Base-by-base conservation (phyloP, 2,888 invertebrate species). In the Cryptus armator region DNA sequence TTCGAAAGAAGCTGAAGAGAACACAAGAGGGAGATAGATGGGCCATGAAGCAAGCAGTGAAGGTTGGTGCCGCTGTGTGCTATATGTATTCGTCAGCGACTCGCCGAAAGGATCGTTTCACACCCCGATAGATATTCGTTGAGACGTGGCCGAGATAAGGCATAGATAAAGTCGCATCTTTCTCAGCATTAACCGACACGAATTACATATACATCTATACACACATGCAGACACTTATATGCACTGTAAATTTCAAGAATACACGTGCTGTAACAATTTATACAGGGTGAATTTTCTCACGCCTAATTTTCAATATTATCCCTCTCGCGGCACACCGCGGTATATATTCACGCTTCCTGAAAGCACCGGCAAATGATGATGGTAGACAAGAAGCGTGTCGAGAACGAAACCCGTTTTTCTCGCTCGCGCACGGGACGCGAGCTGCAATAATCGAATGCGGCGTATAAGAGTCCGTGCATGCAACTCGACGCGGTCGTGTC, bases 371-470 rank as follows among this genome's bases (percentile, higher is more conserved):
- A 77, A 77, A 82, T 82, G 78, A 83, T 83, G 78, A 83, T 83
- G 83, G 78, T 78, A 83, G 77, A 78, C 74, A 74, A 77, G 83
- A 78, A 72, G 83, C 72, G 83, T 83, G 83, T 74, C 68, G 82
- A 75, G 71, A 71, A 32, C 46, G n/a, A 83, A 82, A 78, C 83
- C 78, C 67, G 77, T 83, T 78, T 78, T 72, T 74, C 77, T 83
- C 83, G 56, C 48, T 82, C 48, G 56, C 59, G 59, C 71, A 64
- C 29, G 64, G 67, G 72, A 59, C 72, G 67, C 77, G 53, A 48
- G 37, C 29, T 48, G 77, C 29, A 56, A 78, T 83, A 78, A 83
- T 83, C 83, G 78, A 83, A 83, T 67, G 59, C 32, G 83, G 83
- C 78, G 51, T 78, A 19, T 67, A 24, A 43, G 24, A 66, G 43